Percentiles rank a stretch among this genome's conserved stretches.
These are phyloP conservation scores for Pissodes strobi DNA, from an alignment of 1,140 invertebrate genomes.

Conservation along the genomic window DNA sequence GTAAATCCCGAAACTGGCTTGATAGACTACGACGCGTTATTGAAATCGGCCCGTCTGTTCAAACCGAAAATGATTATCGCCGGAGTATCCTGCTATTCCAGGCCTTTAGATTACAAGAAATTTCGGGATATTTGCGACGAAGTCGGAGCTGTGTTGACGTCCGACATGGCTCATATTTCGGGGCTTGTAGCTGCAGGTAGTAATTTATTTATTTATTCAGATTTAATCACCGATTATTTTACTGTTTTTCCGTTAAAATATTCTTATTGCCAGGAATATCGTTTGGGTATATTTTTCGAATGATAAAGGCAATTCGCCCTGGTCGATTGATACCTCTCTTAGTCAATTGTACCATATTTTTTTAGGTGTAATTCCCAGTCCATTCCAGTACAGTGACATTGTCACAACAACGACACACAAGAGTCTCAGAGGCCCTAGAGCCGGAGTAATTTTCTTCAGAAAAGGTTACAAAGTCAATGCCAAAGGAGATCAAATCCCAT, in stretches of 20 bases:
- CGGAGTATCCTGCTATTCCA: constrained; percentile 86
- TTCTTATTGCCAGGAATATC: too few relatives aligned
- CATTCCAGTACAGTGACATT: constrained; percentile 92
- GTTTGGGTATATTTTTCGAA: too few relatives aligned
- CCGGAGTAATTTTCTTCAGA: constrained; percentile 88
- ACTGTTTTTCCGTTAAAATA: too few relatives aligned
- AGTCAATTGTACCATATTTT: not conserved
- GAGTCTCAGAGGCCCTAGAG: constrained; percentile 87
- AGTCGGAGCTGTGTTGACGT: constrained; percentile 84
- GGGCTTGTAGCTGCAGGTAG: constrained; percentile 84
- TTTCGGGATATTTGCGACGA: constrained; percentile 90
- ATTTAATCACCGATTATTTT: too few relatives aligned
- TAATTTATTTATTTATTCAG: not conserved
- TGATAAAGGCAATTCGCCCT: not conserved
- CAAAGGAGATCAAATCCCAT: constrained; percentile 80
- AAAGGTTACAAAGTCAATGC: constrained; percentile 78
- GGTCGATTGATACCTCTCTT: not conserved
- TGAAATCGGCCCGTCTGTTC: constrained; percentile 82
- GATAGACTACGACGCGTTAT: constrained; percentile 92
- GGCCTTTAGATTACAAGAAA: constrained; percentile 83
- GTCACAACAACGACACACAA: constrained; percentile 97
- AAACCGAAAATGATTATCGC: constrained; percentile 94
- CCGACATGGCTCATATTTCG: constrained; percentile 95
- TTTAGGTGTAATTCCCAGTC: constrained; percentile 78
- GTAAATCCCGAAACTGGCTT: constrained; percentile 81